Conservation (phyloP, 1,140 invertebrate species). For the Penaeus japonicus region DNA sequence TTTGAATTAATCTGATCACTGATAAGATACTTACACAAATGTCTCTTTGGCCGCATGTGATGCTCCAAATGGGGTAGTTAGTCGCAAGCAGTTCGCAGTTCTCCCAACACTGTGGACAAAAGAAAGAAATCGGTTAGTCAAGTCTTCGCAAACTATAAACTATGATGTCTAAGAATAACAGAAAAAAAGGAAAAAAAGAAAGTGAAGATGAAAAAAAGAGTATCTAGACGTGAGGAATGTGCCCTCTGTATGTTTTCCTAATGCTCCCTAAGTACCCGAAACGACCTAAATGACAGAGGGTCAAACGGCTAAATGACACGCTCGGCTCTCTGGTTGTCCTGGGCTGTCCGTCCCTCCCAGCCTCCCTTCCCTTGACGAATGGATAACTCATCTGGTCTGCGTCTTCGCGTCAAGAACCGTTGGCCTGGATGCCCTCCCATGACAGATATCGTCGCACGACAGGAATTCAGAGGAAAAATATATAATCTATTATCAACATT, state of each 20-base stretch:
- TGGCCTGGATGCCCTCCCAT: too few species aligned
- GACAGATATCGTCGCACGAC: too few species aligned
- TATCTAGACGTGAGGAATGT: background rate
- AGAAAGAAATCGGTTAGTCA: slow-evolving; percentile 57
- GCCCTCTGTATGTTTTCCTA: slow-evolving; percentile 9
- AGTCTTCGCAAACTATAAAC: background rate
- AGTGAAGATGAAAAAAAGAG: background rate
- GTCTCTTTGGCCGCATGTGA: slow-evolving; percentile 46
- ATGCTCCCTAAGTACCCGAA: background rate
- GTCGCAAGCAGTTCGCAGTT: slow-evolving; percentile 79
- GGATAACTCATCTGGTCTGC: background rate
- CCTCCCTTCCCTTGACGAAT: too few species aligned
- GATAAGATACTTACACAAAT: slow-evolving; percentile 43
- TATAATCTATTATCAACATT: too few species aligned
- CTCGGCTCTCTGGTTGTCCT: background rate
- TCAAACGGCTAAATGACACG: background rate
- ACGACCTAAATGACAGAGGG: background rate
- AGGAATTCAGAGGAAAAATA: too few species aligned
- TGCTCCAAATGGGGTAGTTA: slow-evolving; percentile 67
- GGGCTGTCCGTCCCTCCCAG: too few species aligned
- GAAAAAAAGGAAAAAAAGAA: background rate
- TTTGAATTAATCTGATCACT: background rate
- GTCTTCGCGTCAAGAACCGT: background rate
- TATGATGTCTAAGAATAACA: background rate
- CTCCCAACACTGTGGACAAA: slow-evolving; percentile 80